phyloP scores from a whole-genome alignment of 2,797 vertebrate species.

The Crocidura indochinensis region DNA sequence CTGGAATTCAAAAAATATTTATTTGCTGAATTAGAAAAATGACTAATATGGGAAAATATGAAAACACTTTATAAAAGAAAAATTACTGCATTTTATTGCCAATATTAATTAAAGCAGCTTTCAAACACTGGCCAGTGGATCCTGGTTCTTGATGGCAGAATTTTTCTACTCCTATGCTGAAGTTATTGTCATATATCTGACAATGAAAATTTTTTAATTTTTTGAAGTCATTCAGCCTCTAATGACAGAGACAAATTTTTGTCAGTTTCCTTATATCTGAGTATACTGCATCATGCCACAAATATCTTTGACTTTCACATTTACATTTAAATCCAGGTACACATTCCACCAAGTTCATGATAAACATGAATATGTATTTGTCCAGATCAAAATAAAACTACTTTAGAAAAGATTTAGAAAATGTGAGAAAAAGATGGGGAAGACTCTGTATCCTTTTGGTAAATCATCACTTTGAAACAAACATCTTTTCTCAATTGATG shows the following conservation, averaged over 20 bases:
- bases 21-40: slow-evolving; percentile 21
- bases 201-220: not conserved
- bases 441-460: not conserved
- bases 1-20: slow-evolving; percentile 36
- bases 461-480: slow-evolving; percentile 17
- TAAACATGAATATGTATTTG: not conserved
- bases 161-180: no score
- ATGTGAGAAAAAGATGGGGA: not conserved
- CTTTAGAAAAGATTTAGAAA: slow-evolving; percentile 35
- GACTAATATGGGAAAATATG: no score
- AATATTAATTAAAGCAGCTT: no score
- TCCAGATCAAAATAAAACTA: slow-evolving; percentile 27
- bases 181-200: no score
- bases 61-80: no score
- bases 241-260: slow-evolving; percentile 47
- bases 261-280: not conserved
- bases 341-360: not conserved
- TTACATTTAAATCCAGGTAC: slow-evolving; percentile 35
- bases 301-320: slow-evolving; percentile 15
- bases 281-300: not conserved
- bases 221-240: slow-evolving; percentile 15
- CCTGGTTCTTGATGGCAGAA: no score
- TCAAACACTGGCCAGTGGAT: no score
- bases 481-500: slow-evolving; percentile 48
- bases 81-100: no score